Percentiles rank a stretch among this genome's conserved stretches.
Conservation (phyloP, 2,888 invertebrate genomes). For the Pteria penguin region DNA sequence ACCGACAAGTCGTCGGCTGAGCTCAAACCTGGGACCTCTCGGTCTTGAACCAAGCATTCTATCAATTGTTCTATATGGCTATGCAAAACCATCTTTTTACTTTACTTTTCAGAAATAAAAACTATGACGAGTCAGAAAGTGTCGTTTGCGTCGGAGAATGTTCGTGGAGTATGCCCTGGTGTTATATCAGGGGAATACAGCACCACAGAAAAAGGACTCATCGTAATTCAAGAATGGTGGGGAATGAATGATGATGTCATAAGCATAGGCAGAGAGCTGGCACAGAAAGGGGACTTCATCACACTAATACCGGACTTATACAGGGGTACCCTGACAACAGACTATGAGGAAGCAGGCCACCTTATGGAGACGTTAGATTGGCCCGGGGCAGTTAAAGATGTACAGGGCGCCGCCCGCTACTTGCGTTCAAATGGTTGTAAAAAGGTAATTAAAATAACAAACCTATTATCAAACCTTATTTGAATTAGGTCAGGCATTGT, state of each 20-base stretch:
- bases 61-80: too few species aligned
- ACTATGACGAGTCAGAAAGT: constrained; percentile 12
- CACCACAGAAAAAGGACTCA: constrained; percentile 53
- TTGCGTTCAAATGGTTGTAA: constrained; percentile 61
- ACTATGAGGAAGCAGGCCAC: constrained; percentile 72
- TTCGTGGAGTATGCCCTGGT: constrained; percentile 38
- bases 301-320: constrained; percentile 75
- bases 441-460: constrained; percentile 45
- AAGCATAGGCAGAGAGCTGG: constrained; percentile 57
- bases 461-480: not conserved
- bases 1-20: too few species aligned
- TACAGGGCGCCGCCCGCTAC: constrained; percentile 67
- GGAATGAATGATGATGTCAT: constrained; percentile 73
- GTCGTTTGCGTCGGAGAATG: constrained; percentile 39
- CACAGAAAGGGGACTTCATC: constrained; percentile 57
- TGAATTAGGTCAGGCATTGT: too few species aligned
- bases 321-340: constrained; percentile 68
- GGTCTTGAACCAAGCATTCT: too few species aligned
- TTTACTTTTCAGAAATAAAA: too few species aligned
- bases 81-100: too few species aligned
- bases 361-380: constrained; percentile 72
- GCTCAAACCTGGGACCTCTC: too few species aligned
- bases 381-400: constrained; percentile 71
- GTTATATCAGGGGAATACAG: constrained; percentile 33
- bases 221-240: constrained; percentile 76